Evolutionary conservation across 2,888 invertebrate genomes (phyloP).

Genomic region (Mantis religiosa): DNA sequence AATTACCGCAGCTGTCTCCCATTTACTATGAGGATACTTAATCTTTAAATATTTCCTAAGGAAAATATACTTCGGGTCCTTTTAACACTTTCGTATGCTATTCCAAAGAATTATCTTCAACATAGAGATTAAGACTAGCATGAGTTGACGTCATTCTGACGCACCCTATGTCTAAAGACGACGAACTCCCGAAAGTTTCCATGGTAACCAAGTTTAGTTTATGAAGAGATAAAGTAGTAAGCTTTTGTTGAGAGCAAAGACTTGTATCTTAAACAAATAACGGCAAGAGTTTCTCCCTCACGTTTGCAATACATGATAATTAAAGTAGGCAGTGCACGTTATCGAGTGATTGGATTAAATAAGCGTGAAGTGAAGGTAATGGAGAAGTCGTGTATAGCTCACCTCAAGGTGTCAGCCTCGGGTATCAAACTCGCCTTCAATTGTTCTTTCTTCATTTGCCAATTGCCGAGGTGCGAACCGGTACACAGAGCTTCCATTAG

Average conservation of each 20-base stretch:
- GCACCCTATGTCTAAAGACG: too few relatives aligned
- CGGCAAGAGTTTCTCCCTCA: not conserved
- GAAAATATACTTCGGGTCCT: too few relatives aligned
- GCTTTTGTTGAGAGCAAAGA: not conserved
- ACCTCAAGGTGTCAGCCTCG: too few relatives aligned
- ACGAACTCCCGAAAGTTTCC: not conserved
- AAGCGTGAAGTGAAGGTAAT: not conserved
- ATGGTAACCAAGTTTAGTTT: not conserved
- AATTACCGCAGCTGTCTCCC: too few relatives aligned
- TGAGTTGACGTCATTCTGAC: too few relatives aligned
- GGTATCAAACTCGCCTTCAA: too few relatives aligned
- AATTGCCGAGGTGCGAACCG: not conserved
- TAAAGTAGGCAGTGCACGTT: not conserved
- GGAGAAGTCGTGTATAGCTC: not conserved
- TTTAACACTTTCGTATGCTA: too few relatives aligned
- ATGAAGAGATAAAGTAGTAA: too few relatives aligned
- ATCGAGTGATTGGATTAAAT: conserved; percentile 24
- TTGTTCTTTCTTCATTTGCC: not conserved
- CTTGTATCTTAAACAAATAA: conserved; percentile 6
- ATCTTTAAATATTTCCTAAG: too few relatives aligned
- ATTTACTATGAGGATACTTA: too few relatives aligned
- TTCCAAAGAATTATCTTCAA: too few relatives aligned
- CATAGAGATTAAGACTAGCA: too few relatives aligned
- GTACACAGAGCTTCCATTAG: not conserved
- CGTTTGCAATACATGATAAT: not conserved